Evolutionary conservation across 2,113 vertebrate genomes (phyloP).

Genomic region (Chaetops frenatus): DNA sequence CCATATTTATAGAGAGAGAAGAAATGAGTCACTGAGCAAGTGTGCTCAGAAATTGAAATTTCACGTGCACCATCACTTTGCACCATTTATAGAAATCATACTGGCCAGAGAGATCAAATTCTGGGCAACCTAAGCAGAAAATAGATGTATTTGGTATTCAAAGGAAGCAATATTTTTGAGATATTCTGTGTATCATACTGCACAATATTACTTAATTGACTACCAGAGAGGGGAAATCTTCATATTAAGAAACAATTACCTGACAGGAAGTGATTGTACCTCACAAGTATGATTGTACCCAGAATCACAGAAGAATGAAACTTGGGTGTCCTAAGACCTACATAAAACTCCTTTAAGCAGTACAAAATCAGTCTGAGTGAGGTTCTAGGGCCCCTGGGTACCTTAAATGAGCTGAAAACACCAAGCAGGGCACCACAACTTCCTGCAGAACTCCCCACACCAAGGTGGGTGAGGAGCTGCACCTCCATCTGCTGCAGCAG

Average conservation of each 20-base stretch:
- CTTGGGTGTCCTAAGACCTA: too few relatives aligned
- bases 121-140: neutral
- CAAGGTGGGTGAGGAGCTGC: too few relatives aligned
- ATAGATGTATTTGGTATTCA: neutral
- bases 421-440: neutral
- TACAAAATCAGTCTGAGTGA: neutral
- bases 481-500: neutral
- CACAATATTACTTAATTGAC: neutral
- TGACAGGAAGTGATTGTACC: neutral
- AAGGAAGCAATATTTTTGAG: neutral
- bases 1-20: neutral
- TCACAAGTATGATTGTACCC: neutral
- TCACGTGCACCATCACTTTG: neutral
- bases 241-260: neutral
- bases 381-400: neutral
- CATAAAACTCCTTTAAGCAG: neutral
- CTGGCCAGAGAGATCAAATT: neutral
- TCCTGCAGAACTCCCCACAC: neutral
- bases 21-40: neutral
- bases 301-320: neutral
- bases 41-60: neutral
- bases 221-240: neutral
- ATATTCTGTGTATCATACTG: neutral
- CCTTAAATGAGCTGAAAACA: neutral
- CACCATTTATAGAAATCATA: neutral